These are phyloP conservation scores for Clivina fossor DNA, from an alignment of 2,888 invertebrate genomes.

Conservation along the genomic window DNA sequence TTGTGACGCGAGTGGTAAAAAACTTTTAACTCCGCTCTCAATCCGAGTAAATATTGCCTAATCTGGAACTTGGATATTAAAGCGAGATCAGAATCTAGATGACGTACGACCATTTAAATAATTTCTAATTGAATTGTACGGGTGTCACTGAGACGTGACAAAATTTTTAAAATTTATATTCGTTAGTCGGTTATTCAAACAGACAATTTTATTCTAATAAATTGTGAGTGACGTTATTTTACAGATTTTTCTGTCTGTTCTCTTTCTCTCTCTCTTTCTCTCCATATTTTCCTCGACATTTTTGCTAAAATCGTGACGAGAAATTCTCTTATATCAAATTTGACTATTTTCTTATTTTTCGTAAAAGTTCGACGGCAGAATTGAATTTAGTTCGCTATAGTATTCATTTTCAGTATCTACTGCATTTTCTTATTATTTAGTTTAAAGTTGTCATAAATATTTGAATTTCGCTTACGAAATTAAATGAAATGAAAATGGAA, in stretches of 20 bases:
- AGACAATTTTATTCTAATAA: slow-evolving; percentile 14
- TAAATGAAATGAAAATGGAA: too few relatives aligned
- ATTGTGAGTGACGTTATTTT: slow-evolving; percentile 17
- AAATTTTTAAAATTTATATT: slow-evolving; percentile 28
- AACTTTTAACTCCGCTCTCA: too few relatives aligned
- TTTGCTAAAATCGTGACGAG: slow-evolving; percentile 6
- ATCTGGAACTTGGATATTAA: too few relatives aligned
- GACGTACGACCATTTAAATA: slow-evolving; percentile 23
- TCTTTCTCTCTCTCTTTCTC: not conserved
- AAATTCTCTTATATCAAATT: not conserved
- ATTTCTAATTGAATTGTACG: slow-evolving; percentile 21
- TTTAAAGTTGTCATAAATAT: too few relatives aligned
- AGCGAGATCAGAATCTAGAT: slow-evolving; percentile 10
- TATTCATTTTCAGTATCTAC: too few relatives aligned
- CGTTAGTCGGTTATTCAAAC: slow-evolving; percentile 23
- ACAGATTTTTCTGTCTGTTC: not conserved
- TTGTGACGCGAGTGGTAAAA: too few relatives aligned
- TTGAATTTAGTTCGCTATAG: too few relatives aligned
- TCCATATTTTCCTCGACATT: slow-evolving; percentile 3
- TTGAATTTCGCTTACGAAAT: too few relatives aligned
- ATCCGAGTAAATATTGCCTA: too few relatives aligned
- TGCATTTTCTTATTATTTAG: too few relatives aligned
- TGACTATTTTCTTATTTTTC: too few relatives aligned
- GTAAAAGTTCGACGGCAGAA: too few relatives aligned
- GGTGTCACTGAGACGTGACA: slow-evolving; percentile 26